These are phyloP conservation scores for Xiphydria camelus DNA, from an alignment of 2,888 invertebrate species.

Conservation along the genomic window DNA sequence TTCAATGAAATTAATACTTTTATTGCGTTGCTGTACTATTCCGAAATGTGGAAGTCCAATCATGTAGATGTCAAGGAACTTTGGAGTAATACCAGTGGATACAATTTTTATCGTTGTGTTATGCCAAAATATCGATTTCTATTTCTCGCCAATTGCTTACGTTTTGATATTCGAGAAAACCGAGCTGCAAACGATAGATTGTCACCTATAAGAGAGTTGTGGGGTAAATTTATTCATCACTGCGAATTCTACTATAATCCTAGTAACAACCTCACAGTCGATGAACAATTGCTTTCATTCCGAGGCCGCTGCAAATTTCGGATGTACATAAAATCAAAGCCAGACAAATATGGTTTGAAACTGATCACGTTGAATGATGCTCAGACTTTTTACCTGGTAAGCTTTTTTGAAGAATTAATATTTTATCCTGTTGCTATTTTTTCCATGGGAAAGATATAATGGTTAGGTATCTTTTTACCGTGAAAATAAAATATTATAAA, in stretches of 20 bases:
- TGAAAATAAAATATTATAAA: neutral
- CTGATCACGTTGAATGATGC: too few species aligned
- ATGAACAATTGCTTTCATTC: too few species aligned
- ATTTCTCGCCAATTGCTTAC: constrained; percentile 8
- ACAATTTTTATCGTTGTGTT: constrained; percentile 10
- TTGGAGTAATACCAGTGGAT: constrained; percentile 7
- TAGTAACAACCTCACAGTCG: constrained; percentile 29
- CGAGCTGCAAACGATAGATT: constrained; percentile 11
- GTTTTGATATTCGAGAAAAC: constrained; percentile 7
- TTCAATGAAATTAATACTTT: constrained; percentile 8
- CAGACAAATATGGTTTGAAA: too few species aligned
- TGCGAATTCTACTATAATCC: constrained; percentile 26
- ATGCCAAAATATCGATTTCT: constrained; percentile 10
- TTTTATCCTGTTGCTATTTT: too few species aligned
- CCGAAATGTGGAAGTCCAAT: constrained; percentile 11
- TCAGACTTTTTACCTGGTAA: constrained; percentile 1
- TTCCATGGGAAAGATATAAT: too few species aligned
- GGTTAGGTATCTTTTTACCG: neutral
- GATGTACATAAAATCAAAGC: too few species aligned
- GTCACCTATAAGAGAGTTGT: constrained; percentile 24
- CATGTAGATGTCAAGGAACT: constrained; percentile 4
- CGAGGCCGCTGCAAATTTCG: constrained; percentile 32
- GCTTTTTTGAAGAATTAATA: neutral
- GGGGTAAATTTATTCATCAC: constrained; percentile 25
- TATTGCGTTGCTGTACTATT: constrained; percentile 13